Conservation (phyloP, 2,888 invertebrate genomes). For the Xanthia togata region DNA sequence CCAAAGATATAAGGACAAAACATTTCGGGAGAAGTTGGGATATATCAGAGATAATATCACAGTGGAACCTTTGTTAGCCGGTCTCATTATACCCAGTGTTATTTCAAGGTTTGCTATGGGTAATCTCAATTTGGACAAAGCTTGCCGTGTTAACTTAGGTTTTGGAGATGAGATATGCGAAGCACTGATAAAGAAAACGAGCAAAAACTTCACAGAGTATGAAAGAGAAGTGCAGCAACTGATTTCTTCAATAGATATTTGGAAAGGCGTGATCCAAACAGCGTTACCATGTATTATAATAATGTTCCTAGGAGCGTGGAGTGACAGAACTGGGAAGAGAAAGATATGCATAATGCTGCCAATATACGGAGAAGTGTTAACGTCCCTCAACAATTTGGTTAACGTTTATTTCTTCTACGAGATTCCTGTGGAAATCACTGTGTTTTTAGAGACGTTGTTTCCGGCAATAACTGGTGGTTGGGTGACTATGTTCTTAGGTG, state of each 20-base stretch:
- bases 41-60: conserved; percentile 91
- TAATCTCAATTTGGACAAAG: conserved; percentile 87
- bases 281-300: conserved; percentile 90
- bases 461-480: conserved; percentile 89
- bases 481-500: conserved; percentile 90
- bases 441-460: conserved; percentile 89
- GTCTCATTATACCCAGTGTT: conserved; percentile 92
- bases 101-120: conserved; percentile 93
- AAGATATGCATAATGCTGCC: conserved; percentile 91
- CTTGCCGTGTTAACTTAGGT: conserved; percentile 83
- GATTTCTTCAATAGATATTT: conserved; percentile 90
- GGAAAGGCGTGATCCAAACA: conserved; percentile 90
- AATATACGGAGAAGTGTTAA: conserved; percentile 88
- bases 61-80: conserved; percentile 93
- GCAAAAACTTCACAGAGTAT: conserved; percentile 90
- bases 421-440: conserved; percentile 89
- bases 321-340: conserved; percentile 90
- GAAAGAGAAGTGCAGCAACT: conserved; percentile 91
- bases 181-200: conserved; percentile 80
- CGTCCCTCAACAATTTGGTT: conserved; percentile 87
- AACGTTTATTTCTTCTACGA: conserved; percentile 91
- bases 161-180: conserved; percentile 83
- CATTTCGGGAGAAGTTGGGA: conserved; percentile 78
- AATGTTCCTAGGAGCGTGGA: conserved; percentile 91
- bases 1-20: conserved; percentile 77